Evolutionary conservation across 2,888 invertebrate genomes (phyloP).

Genomic region (Lampropteryx suffumata): DNA sequence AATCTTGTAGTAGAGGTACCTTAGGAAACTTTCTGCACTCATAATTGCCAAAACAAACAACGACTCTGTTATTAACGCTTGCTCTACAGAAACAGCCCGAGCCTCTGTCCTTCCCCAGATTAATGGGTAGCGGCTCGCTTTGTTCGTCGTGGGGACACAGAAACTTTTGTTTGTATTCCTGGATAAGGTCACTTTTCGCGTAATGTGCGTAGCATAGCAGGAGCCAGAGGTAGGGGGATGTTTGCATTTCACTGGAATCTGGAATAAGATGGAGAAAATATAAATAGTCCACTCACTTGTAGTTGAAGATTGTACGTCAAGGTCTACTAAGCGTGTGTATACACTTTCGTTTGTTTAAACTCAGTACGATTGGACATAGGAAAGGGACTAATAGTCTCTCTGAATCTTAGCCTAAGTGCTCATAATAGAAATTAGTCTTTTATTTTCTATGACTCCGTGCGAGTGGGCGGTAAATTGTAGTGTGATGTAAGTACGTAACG

Average conservation of each 20-base stretch:
- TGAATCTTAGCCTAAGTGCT: too few relatives aligned
- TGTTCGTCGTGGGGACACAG: constrained; percentile 49
- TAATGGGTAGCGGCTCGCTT: constrained; percentile 54
- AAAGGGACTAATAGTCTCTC: too few relatives aligned
- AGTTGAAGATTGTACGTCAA: too few relatives aligned
- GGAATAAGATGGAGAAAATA: constrained; percentile 12
- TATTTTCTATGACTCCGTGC: too few relatives aligned
- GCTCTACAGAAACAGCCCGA: constrained; percentile 81
- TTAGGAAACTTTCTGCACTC: constrained; percentile 76
- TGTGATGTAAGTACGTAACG: too few relatives aligned
- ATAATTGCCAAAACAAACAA: constrained; percentile 80
- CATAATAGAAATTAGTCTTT: too few relatives aligned
- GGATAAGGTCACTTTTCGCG: constrained; percentile 54
- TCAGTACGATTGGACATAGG: too few relatives aligned
- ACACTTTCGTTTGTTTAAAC: too few relatives aligned
- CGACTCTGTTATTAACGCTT: constrained; percentile 48
- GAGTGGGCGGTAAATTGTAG: too few relatives aligned
- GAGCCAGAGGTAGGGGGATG: constrained; percentile 62
- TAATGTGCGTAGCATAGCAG: constrained; percentile 66
- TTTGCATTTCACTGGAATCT: constrained; percentile 47
- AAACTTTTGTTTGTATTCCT: constrained; percentile 58
- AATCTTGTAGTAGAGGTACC: constrained; percentile 46
- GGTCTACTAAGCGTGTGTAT: too few relatives aligned
- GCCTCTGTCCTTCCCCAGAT: constrained; percentile 55
- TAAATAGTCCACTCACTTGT: too few relatives aligned